Conservation (phyloP, 2,888 invertebrate genomes). For the Cheilosia impressa region DNA sequence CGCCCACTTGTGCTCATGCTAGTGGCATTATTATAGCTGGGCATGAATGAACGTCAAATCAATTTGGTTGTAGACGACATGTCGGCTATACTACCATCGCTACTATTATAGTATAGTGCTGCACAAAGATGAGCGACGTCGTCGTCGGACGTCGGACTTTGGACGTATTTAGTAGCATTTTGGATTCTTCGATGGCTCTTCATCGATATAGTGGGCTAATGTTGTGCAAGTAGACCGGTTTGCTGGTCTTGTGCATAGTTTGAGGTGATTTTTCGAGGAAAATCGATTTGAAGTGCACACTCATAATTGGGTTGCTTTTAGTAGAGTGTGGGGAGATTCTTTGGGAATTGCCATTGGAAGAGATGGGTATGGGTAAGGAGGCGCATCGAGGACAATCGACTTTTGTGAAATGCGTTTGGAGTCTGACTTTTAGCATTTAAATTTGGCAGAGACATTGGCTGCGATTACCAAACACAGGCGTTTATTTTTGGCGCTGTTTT, state of each 20-base stretch:
- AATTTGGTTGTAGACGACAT: slow-evolving; percentile 51
- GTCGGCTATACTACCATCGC: not conserved
- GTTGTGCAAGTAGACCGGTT: slow-evolving; percentile 55
- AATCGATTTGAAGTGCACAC: slow-evolving; percentile 38
- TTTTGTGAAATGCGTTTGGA: slow-evolving; percentile 22
- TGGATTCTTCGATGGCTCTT: slow-evolving; percentile 42
- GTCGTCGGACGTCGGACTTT: not conserved
- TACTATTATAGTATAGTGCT: slow-evolving; percentile 14
- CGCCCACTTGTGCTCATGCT: not conserved
- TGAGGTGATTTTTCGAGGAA: slow-evolving; percentile 57
- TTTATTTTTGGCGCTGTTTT: no score
- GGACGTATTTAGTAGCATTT: slow-evolving; percentile 23
- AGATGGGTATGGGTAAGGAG: not conserved
- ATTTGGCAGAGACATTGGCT: not conserved
- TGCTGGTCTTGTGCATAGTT: slow-evolving; percentile 57
- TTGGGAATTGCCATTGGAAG: not conserved
- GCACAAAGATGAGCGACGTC: not conserved
- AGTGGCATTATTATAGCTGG: not conserved
- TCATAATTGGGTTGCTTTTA: slow-evolving; percentile 23
- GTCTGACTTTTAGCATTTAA: slow-evolving; percentile 16
- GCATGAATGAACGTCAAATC: slow-evolving; percentile 55
- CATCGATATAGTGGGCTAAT: slow-evolving; percentile 51
- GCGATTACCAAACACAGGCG: not conserved
- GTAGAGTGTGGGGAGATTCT: slow-evolving; percentile 1
- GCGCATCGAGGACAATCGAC: slow-evolving; percentile 22